A percentile compares a stretch with the other conserved stretches of the same genome.
These are phyloP conservation scores for Drosophila buzzatii DNA, from an alignment of 2,888 invertebrate genomes.

Conservation along the genomic window DNA sequence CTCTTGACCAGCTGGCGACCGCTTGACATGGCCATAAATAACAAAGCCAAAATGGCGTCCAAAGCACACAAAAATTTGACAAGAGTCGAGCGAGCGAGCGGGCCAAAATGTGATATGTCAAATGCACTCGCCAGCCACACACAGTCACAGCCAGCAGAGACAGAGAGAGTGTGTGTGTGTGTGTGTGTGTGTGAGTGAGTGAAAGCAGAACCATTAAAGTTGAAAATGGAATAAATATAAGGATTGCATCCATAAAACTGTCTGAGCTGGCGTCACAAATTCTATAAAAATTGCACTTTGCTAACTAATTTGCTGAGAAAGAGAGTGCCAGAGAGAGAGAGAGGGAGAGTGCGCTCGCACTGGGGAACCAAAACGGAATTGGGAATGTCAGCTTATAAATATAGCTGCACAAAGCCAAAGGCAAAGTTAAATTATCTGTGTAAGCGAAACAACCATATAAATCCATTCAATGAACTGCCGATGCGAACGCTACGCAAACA, in stretches of 20 bases:
- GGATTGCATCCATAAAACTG: conserved; percentile 53
- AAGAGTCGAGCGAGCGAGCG: conserved; percentile 41
- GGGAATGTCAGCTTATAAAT: conserved; percentile 22
- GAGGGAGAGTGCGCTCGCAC: background rate
- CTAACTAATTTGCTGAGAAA: conserved; percentile 27
- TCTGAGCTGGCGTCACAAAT: conserved; percentile 44
- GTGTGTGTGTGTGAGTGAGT: background rate
- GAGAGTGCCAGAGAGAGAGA: background rate
- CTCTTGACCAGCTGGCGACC: conserved; percentile 74
- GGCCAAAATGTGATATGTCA: conserved; percentile 78
- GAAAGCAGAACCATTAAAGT: conserved; percentile 38
- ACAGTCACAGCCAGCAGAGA: conserved; percentile 5
- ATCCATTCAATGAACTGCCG: conserved; percentile 21
- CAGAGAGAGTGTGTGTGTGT: background rate
- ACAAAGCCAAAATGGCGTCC: conserved; percentile 79
- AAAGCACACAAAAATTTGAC: conserved; percentile 63
- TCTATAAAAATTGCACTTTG: conserved; percentile 36
- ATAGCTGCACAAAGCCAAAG: conserved; percentile 14
- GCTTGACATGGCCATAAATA: conserved; percentile 77
- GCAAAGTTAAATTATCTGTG: conserved; percentile 23
- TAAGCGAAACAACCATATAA: conserved; percentile 15
- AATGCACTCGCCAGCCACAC: conserved; percentile 62
- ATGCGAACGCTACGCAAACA: conserved; percentile 1
- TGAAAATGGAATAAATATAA: conserved; percentile 47
- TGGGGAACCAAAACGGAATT: background rate